These are phyloP conservation scores for Arremon aurantiirostris DNA, from an alignment of 2,797 vertebrate genomes.

Conservation along the genomic window DNA sequence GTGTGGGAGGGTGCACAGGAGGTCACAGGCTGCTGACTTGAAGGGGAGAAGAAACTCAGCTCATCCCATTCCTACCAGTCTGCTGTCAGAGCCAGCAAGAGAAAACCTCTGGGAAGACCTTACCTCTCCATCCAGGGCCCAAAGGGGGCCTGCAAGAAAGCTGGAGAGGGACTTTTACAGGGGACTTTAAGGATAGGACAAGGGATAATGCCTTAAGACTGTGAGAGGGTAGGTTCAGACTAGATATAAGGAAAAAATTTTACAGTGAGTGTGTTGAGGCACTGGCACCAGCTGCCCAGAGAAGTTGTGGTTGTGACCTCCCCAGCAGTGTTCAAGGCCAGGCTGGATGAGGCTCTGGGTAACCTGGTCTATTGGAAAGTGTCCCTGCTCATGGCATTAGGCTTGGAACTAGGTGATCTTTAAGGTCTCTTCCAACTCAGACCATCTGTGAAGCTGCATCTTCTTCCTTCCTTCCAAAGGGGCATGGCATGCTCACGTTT, in stretches of 20 bases:
- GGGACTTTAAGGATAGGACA: background rate
- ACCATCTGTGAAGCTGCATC: background rate
- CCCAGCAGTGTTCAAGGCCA: background rate
- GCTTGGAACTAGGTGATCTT: background rate
- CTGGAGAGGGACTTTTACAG: background rate
- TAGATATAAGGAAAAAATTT: background rate
- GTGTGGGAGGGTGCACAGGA: background rate
- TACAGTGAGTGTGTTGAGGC: background rate
- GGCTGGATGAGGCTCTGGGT: background rate
- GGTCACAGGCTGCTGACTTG: background rate
- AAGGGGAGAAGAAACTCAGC: background rate
- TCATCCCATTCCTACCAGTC: background rate
- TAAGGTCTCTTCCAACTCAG: background rate
- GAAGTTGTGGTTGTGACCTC: rapidly evolving
- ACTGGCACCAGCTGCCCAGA: background rate
- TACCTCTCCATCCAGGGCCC: background rate
- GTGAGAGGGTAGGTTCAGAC: background rate
- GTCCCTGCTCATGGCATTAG: background rate
- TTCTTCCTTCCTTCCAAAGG: background rate
- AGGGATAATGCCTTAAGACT: background rate
- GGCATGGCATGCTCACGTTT: background rate
- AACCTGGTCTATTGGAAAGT: background rate
- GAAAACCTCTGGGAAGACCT: background rate
- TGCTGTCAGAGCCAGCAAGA: background rate
- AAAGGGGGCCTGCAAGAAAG: background rate